Percentiles rank a stretch among this genome's conserved stretches.
Evolutionary conservation across 2,888 invertebrate species (phyloP).

Genomic region (Synergus japonicus): DNA sequence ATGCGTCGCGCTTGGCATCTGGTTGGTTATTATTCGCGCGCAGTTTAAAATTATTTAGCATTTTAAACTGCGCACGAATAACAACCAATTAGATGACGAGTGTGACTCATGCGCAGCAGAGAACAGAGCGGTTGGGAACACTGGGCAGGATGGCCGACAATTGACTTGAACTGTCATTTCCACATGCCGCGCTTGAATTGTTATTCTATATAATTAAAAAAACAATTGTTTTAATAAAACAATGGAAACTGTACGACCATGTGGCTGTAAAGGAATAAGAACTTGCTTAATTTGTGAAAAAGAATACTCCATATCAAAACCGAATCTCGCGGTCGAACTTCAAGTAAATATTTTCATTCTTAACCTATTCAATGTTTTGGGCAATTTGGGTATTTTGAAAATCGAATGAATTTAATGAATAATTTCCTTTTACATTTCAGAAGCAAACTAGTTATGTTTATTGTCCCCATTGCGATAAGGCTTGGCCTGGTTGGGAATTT

Average conservation of each 20-base stretch:
- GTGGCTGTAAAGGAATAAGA: constrained; percentile 95
- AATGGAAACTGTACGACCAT: constrained; percentile 85
- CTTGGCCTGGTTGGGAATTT: constrained; percentile 87
- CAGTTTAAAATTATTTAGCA: too few species aligned
- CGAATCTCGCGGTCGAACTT: constrained; percentile 69
- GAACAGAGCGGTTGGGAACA: too few species aligned
- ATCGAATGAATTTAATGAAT: not conserved
- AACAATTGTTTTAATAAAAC: not conserved
- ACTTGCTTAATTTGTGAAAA: constrained; percentile 93
- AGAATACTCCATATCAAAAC: constrained; percentile 79
- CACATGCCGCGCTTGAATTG: too few species aligned
- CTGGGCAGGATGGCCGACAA: too few species aligned
- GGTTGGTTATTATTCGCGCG: too few species aligned
- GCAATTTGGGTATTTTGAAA: too few species aligned
- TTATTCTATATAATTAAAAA: too few species aligned
- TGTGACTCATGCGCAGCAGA: too few species aligned
- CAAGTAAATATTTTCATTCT: constrained; percentile 65
- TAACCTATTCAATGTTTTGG: constrained; percentile 22
- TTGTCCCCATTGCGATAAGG: constrained; percentile 86
- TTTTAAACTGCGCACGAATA: too few species aligned
- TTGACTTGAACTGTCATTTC: too few species aligned
- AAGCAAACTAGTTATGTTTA: constrained; percentile 84
- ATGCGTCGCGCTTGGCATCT: too few species aligned
- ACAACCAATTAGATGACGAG: too few species aligned
- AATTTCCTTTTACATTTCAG: constrained; percentile 73